Base-by-base conservation (phyloP, 2,888 invertebrate species). In the Cheilosia variabilis region DNA sequence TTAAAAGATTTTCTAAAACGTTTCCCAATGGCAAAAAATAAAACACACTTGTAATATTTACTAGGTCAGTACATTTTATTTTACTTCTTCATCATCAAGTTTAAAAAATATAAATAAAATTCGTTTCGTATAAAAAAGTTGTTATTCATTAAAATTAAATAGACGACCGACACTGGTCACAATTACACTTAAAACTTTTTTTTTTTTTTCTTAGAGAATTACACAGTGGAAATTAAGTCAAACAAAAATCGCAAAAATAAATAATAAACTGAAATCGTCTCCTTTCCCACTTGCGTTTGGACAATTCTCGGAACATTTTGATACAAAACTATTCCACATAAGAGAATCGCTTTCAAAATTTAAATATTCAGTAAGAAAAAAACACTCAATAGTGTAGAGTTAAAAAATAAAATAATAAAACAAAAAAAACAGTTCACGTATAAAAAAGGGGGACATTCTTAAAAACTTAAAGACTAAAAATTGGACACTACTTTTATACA, bases 21-120 rank as follows among this genome's bases (percentile, higher is more conserved):
- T 1, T 27, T 27, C 27, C 27, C 1, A 27, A 6, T 27, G 27
- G 27, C 27, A 6, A 27, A 27, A 27, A 27, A 27, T 1, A 65
- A 79, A 79, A 84, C 58, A 24, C 55, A 24, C 19, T 41, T 27
- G 17, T 45, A 65, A 52, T 73, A 84, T 71, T 80, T 47, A 77
- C 78, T 81, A 86, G 68, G 57, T 86, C 86, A 86, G 81, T 86
- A 86, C 86, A 72, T 81, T 86, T 81, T 76, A 86, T 71, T 80
- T 80, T 57, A 69, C 55, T 65, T 68, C 71, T 63, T 68, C 34
- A 24, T 69, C 45, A 53, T 41, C 71, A 62, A 50, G 27, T 60
- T 69, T 71, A 71, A 75, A 78, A 79, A 60, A 65, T 45, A n/a
- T 53, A 53, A 68, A 68, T 52, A 65, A 65, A 50, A 55, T 41